These are phyloP conservation scores for Cossypha polioptera DNA, from an alignment of 2,797 vertebrate species.

Conservation along the genomic window DNA sequence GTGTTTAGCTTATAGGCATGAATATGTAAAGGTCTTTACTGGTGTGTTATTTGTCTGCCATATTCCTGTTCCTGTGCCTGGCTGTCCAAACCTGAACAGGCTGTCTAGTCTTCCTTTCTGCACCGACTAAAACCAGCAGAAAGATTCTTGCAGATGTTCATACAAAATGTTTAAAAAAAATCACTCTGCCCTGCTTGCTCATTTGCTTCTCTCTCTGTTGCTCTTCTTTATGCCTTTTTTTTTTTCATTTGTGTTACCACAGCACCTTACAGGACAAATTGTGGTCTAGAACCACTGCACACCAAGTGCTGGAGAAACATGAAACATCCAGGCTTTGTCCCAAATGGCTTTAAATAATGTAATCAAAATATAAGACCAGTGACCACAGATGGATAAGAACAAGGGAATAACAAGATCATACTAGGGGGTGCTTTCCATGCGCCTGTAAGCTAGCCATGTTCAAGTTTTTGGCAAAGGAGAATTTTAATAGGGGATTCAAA, in stretches of 20 bases:
- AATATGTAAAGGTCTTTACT: constrained; percentile 58
- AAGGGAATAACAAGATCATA: background rate
- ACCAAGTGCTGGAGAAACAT: background rate
- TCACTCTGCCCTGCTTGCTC: background rate
- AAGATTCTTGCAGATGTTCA: constrained; percentile 1
- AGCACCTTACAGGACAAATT: background rate
- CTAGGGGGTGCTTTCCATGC: background rate
- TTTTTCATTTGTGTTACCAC: background rate
- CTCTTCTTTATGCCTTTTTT: background rate
- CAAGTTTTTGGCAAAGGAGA: constrained; percentile 55
- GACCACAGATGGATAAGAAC: background rate
- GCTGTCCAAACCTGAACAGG: constrained; percentile 34
- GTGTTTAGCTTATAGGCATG: constrained; percentile 46
- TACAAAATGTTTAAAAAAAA: background rate
- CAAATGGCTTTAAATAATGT: background rate
- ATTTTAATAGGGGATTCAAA: constrained; percentile 60
- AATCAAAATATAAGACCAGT: background rate
- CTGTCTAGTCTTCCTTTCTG: constrained; percentile 18
- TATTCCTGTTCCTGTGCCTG: background rate
- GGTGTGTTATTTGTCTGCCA: constrained; percentile 8
- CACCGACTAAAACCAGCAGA: background rate
- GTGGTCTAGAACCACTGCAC: background rate
- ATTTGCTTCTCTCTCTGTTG: background rate
- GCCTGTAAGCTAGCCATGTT: background rate
- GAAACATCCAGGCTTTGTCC: background rate